Evolutionary conservation across 2,113 vertebrate species (phyloP).

Genomic region (Anoplopoma fimbria): DNA sequence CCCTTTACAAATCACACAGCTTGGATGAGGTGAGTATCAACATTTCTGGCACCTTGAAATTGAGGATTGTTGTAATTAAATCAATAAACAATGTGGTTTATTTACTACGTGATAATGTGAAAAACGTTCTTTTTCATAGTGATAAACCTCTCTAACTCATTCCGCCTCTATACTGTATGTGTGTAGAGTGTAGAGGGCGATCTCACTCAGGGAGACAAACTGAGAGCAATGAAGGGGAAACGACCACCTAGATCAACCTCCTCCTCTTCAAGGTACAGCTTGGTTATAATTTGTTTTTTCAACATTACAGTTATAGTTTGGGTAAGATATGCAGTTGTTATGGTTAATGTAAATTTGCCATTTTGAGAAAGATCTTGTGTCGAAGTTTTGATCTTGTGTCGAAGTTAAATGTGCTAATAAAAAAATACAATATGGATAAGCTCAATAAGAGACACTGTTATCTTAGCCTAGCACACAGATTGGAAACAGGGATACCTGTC

Average conservation of each 20-base stretch:
- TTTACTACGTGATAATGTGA: not conserved
- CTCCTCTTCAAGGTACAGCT: constrained; percentile 57
- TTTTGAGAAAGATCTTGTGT: not conserved
- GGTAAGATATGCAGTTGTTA: not conserved
- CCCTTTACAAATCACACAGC: constrained; percentile 80
- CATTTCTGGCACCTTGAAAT: not conserved
- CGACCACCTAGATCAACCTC: constrained; percentile 84
- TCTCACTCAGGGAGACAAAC: constrained; percentile 91
- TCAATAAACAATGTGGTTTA: not conserved
- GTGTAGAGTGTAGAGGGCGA: constrained; percentile 84
- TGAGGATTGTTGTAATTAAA: not conserved
- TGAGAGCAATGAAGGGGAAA: constrained; percentile 91
- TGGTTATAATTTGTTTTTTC: no score
- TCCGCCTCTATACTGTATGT: not conserved
- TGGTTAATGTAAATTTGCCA: not conserved
- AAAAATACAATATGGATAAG: no score
- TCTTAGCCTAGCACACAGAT: no score
- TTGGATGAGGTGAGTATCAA: constrained; percentile 85
- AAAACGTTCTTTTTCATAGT: not conserved
- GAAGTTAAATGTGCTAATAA: no score
- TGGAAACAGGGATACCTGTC: no score
- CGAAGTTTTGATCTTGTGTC: not conserved
- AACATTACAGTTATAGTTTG: not conserved
- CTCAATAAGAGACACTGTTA: no score
- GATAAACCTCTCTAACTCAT: not conserved